Evolutionary conservation across 2,888 invertebrate species (phyloP).

Genomic region (Prosapia bicincta): DNA sequence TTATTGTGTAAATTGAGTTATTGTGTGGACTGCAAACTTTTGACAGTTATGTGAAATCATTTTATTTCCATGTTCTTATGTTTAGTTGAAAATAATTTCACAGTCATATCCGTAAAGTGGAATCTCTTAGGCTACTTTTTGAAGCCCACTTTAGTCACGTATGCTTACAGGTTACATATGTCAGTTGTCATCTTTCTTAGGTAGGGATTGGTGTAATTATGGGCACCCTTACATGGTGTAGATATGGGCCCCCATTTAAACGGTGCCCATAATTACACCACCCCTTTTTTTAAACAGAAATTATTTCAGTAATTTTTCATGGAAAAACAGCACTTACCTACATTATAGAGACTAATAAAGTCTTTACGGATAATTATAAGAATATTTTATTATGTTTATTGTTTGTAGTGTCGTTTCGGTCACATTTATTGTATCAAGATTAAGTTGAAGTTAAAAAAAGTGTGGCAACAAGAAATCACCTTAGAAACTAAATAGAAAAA

Average conservation of each 20-base stretch:
- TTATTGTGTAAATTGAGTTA: not conserved
- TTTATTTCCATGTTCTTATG: not conserved
- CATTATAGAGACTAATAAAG: no score
- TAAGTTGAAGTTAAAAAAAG: no score
- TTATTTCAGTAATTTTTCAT: no score
- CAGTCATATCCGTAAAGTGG: not conserved
- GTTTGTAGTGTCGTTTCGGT: no score
- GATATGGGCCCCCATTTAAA: not conserved
- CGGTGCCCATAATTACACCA: not conserved
- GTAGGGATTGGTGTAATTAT: no score
- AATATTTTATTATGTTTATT: no score
- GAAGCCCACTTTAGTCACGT: not conserved
- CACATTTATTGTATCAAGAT: no score
- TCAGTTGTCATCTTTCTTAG: not conserved
- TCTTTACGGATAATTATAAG: no score
- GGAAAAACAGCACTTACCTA: not conserved
- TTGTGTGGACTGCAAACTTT: not conserved
- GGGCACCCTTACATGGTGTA: no score
- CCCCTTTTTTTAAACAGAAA: not conserved
- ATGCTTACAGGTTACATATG: not conserved
- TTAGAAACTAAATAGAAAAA: no score
- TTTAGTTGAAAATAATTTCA: not conserved
- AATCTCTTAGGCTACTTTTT: not conserved
- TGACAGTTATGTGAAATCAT: not conserved
- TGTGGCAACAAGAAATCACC: no score